Base-by-base conservation (phyloP, 2,888 invertebrate genomes). In the Drosophila leonis region DNA sequence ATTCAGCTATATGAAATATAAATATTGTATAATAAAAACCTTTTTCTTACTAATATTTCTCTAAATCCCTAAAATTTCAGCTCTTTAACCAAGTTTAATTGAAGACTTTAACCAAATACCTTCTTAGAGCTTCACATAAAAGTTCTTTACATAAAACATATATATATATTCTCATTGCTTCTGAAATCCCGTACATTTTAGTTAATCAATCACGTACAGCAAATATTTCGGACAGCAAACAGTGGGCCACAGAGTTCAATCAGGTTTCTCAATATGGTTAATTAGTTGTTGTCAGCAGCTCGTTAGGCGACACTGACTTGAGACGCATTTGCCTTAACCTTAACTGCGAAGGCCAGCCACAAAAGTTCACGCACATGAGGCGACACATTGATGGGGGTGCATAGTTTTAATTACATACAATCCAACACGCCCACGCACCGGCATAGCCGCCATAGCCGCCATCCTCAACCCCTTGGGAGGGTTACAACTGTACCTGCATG, bases 401-500 rank as follows among this genome's bases (percentile, higher is more conserved):
- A 62, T 65, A 67, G 67, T 69, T 75, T 81, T 87, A 87, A 87
- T 82, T 87, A 81, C 78, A 56, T n/a, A 33, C 66, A 42, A 68
- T 64, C 48, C 65, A 73, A 64, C 78, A 73, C 82, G 59, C 79
- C 74, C 69, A 64, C 66, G 39, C 49, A 41, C 42, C 51, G 37
- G 48, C 48, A n/a, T 3, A n/a, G 12, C 0, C 24, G 24, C 24
- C n/a, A n/a, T n/a, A n/a, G n/a, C n/a, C 24, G 24, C 29, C 10
- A n/a, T n/a, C 48, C 0, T 4, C 4, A 49, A 18, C 2, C 35
- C 42, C 29, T 7, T 18, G 52, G 62, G 54, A 29, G 63, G 59
- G 24, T 10, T 35, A 56, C 20, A 55, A 65, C 62, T 66, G 66
- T 66, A 77, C 83, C 86, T 88, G 87, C 89, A 83, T 83, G 89